A percentile compares a stretch with the other conserved stretches of the same genome.
These are phyloP conservation scores for Hydropsyche tenuis DNA, from an alignment of 1,140 invertebrate species.

Conservation along the genomic window DNA sequence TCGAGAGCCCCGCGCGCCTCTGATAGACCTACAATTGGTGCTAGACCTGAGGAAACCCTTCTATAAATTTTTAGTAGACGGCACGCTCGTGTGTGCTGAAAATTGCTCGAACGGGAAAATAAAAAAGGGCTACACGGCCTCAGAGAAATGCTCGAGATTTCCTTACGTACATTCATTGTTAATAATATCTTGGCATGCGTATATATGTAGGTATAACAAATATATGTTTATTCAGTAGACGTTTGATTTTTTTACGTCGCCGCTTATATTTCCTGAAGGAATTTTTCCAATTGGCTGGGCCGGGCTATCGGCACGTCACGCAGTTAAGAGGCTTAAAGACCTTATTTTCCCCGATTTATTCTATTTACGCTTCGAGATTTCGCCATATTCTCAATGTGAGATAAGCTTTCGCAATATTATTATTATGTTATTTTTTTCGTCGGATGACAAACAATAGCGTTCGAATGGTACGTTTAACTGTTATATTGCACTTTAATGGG, in stretches of 20 bases:
- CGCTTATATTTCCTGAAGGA: background rate
- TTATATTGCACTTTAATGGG: background rate
- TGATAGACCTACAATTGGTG: conserved; percentile 10
- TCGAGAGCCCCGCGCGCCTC: conserved; percentile 1
- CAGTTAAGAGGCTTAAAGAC: conserved; percentile 27
- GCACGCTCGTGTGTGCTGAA: background rate
- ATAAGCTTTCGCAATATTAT: too few relatives aligned
- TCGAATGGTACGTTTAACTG: background rate
- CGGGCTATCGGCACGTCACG: background rate
- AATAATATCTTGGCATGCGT: background rate
- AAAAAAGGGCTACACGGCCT: background rate
- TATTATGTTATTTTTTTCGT: background rate
- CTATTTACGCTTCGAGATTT: conserved; percentile 25
- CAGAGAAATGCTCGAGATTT: background rate
- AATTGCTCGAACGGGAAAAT: background rate
- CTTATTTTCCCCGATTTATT: conserved; percentile 22
- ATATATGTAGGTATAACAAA: background rate
- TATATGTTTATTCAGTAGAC: background rate
- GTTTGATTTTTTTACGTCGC: background rate
- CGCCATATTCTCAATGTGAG: background rate
- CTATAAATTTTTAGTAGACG: conserved; percentile 17
- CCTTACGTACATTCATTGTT: background rate
- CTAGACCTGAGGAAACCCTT: background rate
- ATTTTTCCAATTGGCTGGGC: conserved; percentile 18
- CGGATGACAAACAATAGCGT: background rate